Evolutionary conservation across 2,888 invertebrate genomes (phyloP), one percentile per base, ranked within the genome.

Genomic region (Horisme vitalbata): DNA sequence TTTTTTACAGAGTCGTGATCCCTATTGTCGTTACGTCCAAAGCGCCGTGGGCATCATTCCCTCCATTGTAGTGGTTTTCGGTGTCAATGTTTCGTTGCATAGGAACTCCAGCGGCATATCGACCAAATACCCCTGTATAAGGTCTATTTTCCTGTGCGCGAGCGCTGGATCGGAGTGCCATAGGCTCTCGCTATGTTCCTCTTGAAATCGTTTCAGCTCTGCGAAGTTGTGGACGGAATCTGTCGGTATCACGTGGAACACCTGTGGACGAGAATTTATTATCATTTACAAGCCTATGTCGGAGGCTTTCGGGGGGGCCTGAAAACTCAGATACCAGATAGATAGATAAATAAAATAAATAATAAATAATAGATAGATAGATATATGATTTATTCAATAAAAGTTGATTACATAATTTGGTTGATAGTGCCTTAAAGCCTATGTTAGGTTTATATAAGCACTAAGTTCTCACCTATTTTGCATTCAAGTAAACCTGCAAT

Each of bases 181-280:
- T 7, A 99, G 78, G 0, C 94, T 92, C 31, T 91, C 88, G 3
- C 60, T 51, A 51, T 91, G 75, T 52, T 95, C 93, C 45, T 94
- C 93, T 71, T 95, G 94, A 78, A 95, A 96, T 30, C 92, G 92
- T 69, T 92, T 94, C 27, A 98, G 86, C 59, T 94, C 93, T 0
- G 92, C 91, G 79, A 98, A 98, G 2, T 93, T 93, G 60, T 93
- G 93, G 0, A 97, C 88, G 1, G 77, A 87, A 82, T 99, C 95
- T 0, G 95, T 94, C 4, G 99, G 99, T 64, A 98, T 93, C 55
- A 96, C 95, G 65, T 94, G 94, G 86, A 99, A 99, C 0, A 98
- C 96, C 87, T 87, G 68, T 86, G 61, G 62, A 37, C 13, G 12
- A 3, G n/a, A n/a, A 18, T 18, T 1, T n/a, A n/a, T n/a, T n/a